Evolutionary conservation across 2,113 vertebrate genomes (phyloP), one percentile per base, ranked within the genome.

Genomic region (Nothoprocta perdicaria): DNA sequence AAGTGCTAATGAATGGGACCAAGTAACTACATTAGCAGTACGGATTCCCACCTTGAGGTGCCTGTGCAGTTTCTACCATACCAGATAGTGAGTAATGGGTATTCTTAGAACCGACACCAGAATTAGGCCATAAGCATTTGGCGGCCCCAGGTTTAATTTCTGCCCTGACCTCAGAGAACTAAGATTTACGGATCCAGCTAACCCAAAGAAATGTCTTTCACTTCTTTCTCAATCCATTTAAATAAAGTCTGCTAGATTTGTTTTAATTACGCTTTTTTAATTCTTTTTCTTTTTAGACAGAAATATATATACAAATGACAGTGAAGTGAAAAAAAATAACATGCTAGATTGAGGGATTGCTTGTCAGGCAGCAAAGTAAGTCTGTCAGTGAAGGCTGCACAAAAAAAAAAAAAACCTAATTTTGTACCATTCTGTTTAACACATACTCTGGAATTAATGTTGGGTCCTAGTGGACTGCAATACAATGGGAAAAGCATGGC

Each of bases 21-120:
- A 67, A 41, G 60, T 0, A 0, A 65, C 11, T 0, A 0, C 60
- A 69, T 48, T 38, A 50, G 10, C 22, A 53, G 41, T 1, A 11
- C 1, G 0, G 12, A 62, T n/a, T 67, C 57, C 26, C 5, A 3
- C 21, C 5, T 24, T 10, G 27, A 16, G 1, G 46, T 14, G 13
- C 40, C 45, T 58, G 9, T 26, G n/a, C n/a, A 45, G 29, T 23
- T 52, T 48, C 60, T 52, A 35, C 61, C 73, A 14, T 22, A 80
- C 9, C 9, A 48, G 14, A 10, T 19, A 50, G 57, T 2, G 3
- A 69, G 65, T 24, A 29, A 17, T 27, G 22, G 3, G 2, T 48
- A 41, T 27, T 68, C 26, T 66, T 23, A 58, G 26, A 74, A 45
- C 40, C 43, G 45, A 3, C 29, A 88, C 31, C 27, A 57, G 53